These are phyloP conservation scores for Lithophane semibrunnea DNA, from an alignment of 2,888 invertebrate species.

Conservation along the genomic window DNA sequence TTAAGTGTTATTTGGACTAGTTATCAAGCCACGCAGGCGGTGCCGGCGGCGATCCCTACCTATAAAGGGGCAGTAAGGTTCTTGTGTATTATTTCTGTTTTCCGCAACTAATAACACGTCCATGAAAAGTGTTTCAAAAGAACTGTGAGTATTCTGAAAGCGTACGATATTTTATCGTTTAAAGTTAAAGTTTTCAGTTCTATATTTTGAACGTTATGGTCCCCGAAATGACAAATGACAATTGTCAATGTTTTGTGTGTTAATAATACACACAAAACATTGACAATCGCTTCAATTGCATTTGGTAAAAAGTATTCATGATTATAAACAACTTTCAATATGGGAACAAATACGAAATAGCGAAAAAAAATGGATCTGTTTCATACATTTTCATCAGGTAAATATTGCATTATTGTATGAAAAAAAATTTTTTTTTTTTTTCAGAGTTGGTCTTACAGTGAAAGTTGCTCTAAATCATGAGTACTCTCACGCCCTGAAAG, in stretches of 20 bases:
- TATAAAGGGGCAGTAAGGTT: constrained; percentile 42
- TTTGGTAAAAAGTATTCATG: neutral
- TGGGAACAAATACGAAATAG: too few relatives aligned
- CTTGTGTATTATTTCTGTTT: constrained; percentile 60
- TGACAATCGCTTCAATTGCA: neutral
- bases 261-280: too few relatives aligned
- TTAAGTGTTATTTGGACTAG: constrained; percentile 60
- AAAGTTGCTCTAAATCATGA: too few relatives aligned
- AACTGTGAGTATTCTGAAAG: constrained; percentile 32
- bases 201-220: neutral
- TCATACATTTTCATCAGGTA: too few relatives aligned
- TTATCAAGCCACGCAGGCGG: constrained; percentile 60
- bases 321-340: too few relatives aligned
- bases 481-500: too few relatives aligned
- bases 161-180: constrained; percentile 14
- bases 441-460: too few relatives aligned
- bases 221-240: neutral
- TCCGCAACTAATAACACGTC: constrained; percentile 61
- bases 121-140: constrained; percentile 27
- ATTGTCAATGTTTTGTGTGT: neutral
- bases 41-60: constrained; percentile 29
- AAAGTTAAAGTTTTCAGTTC: neutral
- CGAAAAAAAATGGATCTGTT: too few relatives aligned
- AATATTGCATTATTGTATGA: too few relatives aligned
- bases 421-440: too few relatives aligned